Percentiles rank a stretch among this genome's conserved stretches.
These are phyloP conservation scores for Barypeithes pellucidus DNA, from an alignment of 2,888 invertebrate species.

Conservation along the genomic window DNA sequence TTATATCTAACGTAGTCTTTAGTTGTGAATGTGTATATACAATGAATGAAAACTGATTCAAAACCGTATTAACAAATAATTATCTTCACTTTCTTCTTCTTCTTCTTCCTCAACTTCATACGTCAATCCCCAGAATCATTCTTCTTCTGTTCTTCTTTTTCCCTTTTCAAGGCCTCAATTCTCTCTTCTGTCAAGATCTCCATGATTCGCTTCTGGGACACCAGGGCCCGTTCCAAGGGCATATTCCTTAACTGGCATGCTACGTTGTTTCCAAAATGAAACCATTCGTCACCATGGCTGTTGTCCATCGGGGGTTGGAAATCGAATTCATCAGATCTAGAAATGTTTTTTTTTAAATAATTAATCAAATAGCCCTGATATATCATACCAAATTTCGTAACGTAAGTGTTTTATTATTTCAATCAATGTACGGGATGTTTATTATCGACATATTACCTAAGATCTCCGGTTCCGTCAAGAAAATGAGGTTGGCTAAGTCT, in stretches of 20 bases:
- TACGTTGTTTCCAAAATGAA: slow-evolving; percentile 45
- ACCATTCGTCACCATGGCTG: slow-evolving; percentile 41
- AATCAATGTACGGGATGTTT: no score
- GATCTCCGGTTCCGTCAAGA: slow-evolving; percentile 8
- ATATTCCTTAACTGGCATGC: slow-evolving; percentile 45
- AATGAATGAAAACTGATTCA: no score
- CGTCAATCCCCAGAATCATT: neutral
- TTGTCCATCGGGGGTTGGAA: neutral
- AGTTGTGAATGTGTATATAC: no score
- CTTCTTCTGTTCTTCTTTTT: neutral
- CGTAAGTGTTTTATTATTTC: no score
- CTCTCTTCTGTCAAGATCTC: slow-evolving; percentile 48
- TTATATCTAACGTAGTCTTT: no score
- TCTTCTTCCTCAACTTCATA: neutral
- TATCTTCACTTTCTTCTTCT: neutral
- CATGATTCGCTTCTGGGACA: slow-evolving; percentile 52
- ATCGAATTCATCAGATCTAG: slow-evolving; percentile 11
- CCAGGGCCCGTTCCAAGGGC: slow-evolving; percentile 45
- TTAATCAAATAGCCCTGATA: no score
- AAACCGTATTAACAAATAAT: neutral
- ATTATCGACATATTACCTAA: neutral
- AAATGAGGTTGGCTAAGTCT: slow-evolving; percentile 9
- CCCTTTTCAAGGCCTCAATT: slow-evolving; percentile 11
- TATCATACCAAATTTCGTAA: no score
- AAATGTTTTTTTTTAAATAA: no score